phyloP scores from a whole-genome alignment of 2,888 invertebrate species.

The Nesidiocoris tenuis region DNA sequence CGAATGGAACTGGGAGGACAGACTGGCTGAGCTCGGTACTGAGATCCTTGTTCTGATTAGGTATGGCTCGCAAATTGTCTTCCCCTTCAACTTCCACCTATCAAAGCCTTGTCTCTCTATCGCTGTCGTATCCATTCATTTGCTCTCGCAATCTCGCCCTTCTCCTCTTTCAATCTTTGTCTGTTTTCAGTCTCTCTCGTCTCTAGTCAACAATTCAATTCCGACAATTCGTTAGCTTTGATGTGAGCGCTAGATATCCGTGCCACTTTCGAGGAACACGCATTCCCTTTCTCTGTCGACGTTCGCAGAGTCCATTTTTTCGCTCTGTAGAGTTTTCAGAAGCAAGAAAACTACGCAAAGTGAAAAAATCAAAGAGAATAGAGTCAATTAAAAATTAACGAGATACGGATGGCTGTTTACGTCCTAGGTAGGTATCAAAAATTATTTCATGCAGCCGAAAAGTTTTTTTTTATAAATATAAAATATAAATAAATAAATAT shows the following conservation, averaged over 20 bases:
- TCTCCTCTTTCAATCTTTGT: not conserved
- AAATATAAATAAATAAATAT: too few relatives aligned
- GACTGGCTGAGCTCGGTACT: not conserved
- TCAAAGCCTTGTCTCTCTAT: not conserved
- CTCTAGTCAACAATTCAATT: not conserved
- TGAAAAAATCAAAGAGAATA: too few relatives aligned
- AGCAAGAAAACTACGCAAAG: too few relatives aligned
- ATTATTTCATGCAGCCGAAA: too few relatives aligned
- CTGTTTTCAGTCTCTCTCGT: not conserved
- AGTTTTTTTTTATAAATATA: too few relatives aligned
- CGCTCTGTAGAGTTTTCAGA: not conserved
- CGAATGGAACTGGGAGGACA: conserved; percentile 5
- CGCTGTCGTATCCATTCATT: not conserved
- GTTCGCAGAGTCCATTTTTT: not conserved
- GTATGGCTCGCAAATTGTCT: conserved; percentile 30
- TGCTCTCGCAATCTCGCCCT: not conserved
- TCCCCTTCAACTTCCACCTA: not conserved
- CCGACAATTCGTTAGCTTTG: not conserved
- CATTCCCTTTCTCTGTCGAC: not conserved
- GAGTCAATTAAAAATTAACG: too few relatives aligned
- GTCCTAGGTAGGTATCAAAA: too few relatives aligned
- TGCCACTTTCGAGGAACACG: not conserved
- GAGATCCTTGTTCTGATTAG: conserved; percentile 25
- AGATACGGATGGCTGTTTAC: too few relatives aligned
- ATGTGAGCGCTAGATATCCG: not conserved